phyloP scores from a whole-genome alignment of 2,888 invertebrate genomes.

The Pandemis cinnamomeana region DNA sequence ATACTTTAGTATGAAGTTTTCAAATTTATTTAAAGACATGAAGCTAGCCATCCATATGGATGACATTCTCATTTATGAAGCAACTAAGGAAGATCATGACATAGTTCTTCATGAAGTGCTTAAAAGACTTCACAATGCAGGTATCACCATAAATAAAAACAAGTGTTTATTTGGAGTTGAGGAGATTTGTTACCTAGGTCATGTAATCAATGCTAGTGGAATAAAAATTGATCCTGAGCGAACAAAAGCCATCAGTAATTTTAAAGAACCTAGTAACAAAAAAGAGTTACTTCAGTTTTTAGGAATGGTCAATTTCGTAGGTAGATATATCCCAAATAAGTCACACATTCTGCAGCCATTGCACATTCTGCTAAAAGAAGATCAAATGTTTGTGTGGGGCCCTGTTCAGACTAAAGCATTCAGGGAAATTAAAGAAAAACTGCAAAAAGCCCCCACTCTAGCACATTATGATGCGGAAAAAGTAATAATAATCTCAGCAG shows the following conservation, averaged over 20 bases:
- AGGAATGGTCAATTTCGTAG: constrained; percentile 41
- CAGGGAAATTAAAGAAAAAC: constrained; percentile 5
- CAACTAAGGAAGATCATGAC: constrained; percentile 28
- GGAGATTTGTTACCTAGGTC: constrained; percentile 37
- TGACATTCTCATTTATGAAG: constrained; percentile 37
- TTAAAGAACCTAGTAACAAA: constrained; percentile 33
- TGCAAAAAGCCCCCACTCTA: constrained; percentile 8
- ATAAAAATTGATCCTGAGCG: constrained; percentile 33
- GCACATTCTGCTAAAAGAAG: constrained; percentile 21
- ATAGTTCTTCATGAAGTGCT: constrained; percentile 30
- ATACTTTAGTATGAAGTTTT: constrained; percentile 16
- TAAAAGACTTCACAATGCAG: constrained; percentile 23
- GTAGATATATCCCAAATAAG: too few relatives aligned
- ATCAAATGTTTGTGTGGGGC: constrained; percentile 18
- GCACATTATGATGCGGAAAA: neutral
- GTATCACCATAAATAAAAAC: constrained; percentile 39
- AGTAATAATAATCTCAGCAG: constrained; percentile 20
- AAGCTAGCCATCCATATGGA: constrained; percentile 25
- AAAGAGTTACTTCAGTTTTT: constrained; percentile 38
- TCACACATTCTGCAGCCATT: too few relatives aligned
- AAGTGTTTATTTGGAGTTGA: constrained; percentile 41
- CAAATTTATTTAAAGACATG: constrained; percentile 33
- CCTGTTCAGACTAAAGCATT: constrained; percentile 4
- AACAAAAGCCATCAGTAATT: constrained; percentile 23
- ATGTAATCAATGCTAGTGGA: constrained; percentile 29